These are phyloP conservation scores for Melinopterus prodromus DNA, from an alignment of 2,888 invertebrate species.

Conservation along the genomic window DNA sequence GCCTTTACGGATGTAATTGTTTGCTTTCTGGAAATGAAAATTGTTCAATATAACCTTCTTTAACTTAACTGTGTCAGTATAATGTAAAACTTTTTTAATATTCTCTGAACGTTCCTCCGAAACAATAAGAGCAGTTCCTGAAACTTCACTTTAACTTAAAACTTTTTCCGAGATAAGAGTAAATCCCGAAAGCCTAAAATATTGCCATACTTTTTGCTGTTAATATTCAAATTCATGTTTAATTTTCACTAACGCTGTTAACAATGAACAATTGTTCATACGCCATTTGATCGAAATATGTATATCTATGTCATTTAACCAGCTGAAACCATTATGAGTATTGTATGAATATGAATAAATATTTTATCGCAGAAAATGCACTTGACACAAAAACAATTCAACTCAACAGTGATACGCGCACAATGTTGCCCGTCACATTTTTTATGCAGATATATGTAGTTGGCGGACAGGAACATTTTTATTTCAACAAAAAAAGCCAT, in stretches of 20 bases:
- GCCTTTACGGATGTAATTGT: not conserved
- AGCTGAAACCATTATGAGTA: not conserved
- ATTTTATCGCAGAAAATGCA: not conserved
- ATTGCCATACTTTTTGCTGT: not conserved
- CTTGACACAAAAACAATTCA: not conserved
- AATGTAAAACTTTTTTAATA: not conserved
- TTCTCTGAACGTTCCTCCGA: not conserved
- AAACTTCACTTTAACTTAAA: not conserved
- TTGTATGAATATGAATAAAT: not conserved
- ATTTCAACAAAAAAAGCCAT: not conserved
- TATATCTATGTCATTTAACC: not conserved
- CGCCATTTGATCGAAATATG: not conserved
- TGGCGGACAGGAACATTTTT: not conserved
- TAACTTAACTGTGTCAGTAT: not conserved
- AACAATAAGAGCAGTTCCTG: not conserved
- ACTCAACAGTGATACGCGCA: not conserved
- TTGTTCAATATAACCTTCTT: not conserved
- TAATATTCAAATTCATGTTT: not conserved
- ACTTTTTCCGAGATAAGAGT: not conserved
- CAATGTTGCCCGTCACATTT: not conserved
- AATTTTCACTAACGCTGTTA: too few species aligned
- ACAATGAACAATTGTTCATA: not conserved
- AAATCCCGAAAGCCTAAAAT: not conserved
- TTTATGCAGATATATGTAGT: not conserved
- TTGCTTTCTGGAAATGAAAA: not conserved